These are phyloP conservation scores for Phalacrocorax pelagicus DNA, from an alignment of 2,113 vertebrate species.

Conservation along the genomic window DNA sequence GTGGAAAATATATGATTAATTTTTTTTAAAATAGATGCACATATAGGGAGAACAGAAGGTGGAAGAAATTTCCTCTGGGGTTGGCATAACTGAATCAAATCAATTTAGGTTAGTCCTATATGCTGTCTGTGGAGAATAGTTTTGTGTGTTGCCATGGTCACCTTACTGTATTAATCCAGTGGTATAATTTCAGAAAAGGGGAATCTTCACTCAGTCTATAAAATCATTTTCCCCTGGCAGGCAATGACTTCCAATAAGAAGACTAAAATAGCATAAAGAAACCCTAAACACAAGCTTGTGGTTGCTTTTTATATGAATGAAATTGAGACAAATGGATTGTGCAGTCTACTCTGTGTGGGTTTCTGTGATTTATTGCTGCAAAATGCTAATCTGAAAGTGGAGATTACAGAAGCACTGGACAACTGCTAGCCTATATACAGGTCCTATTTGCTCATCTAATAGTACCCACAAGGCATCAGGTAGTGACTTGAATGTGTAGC, in stretches of 20 bases:
- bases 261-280: constrained; percentile 7
- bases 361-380: constrained; percentile 5
- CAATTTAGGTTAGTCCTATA: constrained; percentile 12
- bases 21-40: background rate
- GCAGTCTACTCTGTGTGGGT: background rate
- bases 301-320: background rate
- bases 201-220: constrained; percentile 23
- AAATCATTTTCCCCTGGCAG: constrained; percentile 4
- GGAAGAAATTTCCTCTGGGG: constrained; percentile 39
- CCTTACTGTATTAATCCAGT: constrained; percentile 6
- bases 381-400: background rate
- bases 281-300: background rate
- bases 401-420: background rate
- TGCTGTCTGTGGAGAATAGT: constrained; percentile 10
- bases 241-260: background rate
- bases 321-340: background rate
- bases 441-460: background rate
- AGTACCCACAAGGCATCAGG: accelerated
- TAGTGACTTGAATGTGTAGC: background rate
- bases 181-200: constrained; percentile 30
- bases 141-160: constrained; percentile 23
- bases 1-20: background rate
- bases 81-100: constrained; percentile 32
- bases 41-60: background rate
- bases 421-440: background rate